These are phyloP conservation scores for Julus scanicus DNA, from an alignment of 2,888 invertebrate species.

Conservation along the genomic window DNA sequence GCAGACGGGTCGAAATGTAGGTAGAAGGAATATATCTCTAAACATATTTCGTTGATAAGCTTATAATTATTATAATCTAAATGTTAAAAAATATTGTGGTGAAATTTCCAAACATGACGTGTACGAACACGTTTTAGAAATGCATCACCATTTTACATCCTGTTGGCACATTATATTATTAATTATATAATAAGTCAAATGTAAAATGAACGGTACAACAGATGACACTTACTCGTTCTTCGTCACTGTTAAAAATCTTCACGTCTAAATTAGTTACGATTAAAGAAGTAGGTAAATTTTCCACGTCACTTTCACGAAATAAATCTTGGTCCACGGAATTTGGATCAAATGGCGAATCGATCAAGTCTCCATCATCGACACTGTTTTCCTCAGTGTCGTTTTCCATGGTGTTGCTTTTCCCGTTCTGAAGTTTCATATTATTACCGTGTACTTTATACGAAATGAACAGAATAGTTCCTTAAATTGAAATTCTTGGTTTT, in stretches of 20 bases:
- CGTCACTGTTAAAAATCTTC: constrained; percentile 75
- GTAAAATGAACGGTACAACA: too few species aligned
- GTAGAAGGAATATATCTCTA: not conserved
- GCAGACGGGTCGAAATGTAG: not conserved
- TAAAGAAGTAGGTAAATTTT: constrained; percentile 85
- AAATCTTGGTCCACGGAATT: constrained; percentile 6
- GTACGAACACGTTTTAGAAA: too few species aligned
- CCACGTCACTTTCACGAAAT: constrained; percentile 71
- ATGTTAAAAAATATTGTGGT: too few species aligned
- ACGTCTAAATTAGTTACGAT: constrained; percentile 90
- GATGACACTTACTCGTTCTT: constrained; percentile 46
- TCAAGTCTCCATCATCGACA: constrained; percentile 24
- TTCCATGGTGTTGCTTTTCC: not conserved
- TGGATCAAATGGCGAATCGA: not conserved
- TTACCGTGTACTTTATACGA: not conserved
- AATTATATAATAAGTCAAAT: too few species aligned
- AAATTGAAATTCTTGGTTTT: not conserved
- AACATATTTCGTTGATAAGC: too few species aligned
- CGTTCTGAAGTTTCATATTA: constrained; percentile 44
- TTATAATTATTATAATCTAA: too few species aligned
- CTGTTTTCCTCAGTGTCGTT: constrained; percentile 44
- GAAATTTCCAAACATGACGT: too few species aligned
- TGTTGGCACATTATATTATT: too few species aligned
- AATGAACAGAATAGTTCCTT: too few species aligned
- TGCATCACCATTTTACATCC: not conserved